These are phyloP conservation scores for Bufo bufo DNA, from an alignment of 2,113 vertebrate species.

Conservation along the genomic window DNA sequence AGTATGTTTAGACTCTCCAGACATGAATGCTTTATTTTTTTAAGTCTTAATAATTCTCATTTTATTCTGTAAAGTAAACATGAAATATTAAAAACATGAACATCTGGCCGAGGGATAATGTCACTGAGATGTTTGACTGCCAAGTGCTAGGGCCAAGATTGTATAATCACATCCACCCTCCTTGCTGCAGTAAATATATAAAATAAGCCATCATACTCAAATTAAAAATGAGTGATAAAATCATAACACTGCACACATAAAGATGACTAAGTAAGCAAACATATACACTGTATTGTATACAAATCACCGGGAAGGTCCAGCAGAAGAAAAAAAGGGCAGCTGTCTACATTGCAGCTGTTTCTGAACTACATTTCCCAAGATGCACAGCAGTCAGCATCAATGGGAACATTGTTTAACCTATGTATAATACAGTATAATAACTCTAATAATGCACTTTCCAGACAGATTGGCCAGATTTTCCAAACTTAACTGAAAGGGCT, in stretches of 20 bases:
- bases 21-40: conserved; percentile 10
- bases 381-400: not conserved
- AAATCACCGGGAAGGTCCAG: not conserved
- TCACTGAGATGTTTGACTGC: conserved; percentile 13
- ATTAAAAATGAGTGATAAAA: conserved; percentile 10
- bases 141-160: conserved; percentile 28
- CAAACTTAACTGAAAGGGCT: not conserved
- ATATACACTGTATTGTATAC: not conserved
- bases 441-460: not conserved
- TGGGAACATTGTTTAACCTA: not conserved
- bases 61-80: conserved; percentile 37
- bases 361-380: conserved; percentile 5
- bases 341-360: not conserved
- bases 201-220: conserved; percentile 14
- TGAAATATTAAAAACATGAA: conserved; percentile 42
- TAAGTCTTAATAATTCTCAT: conserved; percentile 38
- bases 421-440: not conserved
- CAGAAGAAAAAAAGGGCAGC: not conserved
- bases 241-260: conserved; percentile 13
- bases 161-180: conserved; percentile 17
- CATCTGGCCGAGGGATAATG: conserved; percentile 37
- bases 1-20: not conserved
- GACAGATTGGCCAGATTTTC: not conserved
- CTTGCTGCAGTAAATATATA: conserved; percentile 18
- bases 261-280: not conserved